Percentiles rank a stretch among this genome's conserved stretches.
These are phyloP conservation scores for Cephus nigrinus DNA, from an alignment of 2,888 invertebrate species.

Conservation along the genomic window DNA sequence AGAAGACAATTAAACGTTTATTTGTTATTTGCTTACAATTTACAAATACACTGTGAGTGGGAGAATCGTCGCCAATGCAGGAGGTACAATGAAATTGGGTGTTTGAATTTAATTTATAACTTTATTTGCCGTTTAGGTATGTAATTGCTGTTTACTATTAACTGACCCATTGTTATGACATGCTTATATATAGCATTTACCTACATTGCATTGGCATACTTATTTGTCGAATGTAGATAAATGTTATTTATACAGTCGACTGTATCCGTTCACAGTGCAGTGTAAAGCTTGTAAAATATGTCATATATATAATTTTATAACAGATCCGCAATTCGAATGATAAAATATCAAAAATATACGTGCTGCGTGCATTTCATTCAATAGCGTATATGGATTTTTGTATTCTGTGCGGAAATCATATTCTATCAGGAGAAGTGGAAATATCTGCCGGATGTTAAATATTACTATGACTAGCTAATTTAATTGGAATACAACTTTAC, in stretches of 20 bases:
- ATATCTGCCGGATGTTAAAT: not conserved
- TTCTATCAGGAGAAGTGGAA: not conserved
- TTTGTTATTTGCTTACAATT: not conserved
- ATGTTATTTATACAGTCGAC: not conserved
- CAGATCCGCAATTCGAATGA: not conserved
- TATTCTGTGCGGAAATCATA: not conserved
- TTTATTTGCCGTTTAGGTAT: conserved; percentile 1
- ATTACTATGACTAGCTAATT: not conserved
- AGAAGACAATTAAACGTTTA: not conserved
- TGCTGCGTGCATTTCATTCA: not conserved
- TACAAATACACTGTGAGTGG: not conserved
- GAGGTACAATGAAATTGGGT: not conserved
- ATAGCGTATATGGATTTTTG: not conserved
- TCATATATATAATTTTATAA: not conserved
- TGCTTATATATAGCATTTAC: not conserved
- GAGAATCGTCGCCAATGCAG: not conserved
- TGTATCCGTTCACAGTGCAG: not conserved
- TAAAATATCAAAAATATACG: not conserved
- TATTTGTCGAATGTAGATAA: not conserved
- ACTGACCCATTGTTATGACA: not conserved
- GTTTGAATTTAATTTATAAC: conserved; percentile 10
- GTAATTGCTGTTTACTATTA: conserved; percentile 1
- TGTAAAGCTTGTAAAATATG: not conserved
- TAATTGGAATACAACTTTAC: not conserved
- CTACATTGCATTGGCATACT: not conserved